Evolutionary conservation across 2,113 vertebrate genomes (phyloP), one percentile per base, ranked within the genome.

Genomic region (Psilopogon haemacephalus): DNA sequence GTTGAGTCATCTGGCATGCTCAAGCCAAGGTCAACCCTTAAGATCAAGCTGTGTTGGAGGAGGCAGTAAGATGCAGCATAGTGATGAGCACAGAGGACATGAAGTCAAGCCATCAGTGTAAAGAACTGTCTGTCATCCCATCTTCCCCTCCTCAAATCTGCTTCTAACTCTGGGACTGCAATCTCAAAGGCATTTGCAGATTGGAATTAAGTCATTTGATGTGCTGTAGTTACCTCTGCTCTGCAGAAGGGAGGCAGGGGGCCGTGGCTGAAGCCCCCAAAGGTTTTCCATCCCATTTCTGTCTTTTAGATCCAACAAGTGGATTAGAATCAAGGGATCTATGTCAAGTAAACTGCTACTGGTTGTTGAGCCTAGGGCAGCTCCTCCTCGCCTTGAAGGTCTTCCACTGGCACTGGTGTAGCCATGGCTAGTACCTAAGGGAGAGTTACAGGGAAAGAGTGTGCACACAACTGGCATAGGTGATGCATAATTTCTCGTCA

Each of bases 311-410:
- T 99, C 99, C 97, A 99, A 91, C 83, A 99, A 96, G 95, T 99
- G 99, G 94, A 99, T 99, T 90, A 99, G 97, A 91, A 99, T 98
- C 76, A 99, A 98, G 3, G 99, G 99, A 96, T 99, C 99, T 24
- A 99, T 98, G 46, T 99, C 99, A 87, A 99, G 97, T 37, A 99
- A 97, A 77, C 98, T 98, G 97, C 94, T 98, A 80, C 97, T 97
- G 89, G 97, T 91, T 16, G 97, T 80, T 35, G 98, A 97, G 60
- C 98, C 97, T 8, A 98, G 93, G 32, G 88, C 93, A 15, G 92
- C 96, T 28, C 97, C 97, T n/a, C 98, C 92, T 3, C 97, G 89
- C 71, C 97, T 93, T 11, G 97, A 96, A 38, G 98, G 74, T 59
- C 98, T 98, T 63, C 96, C 77, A 16, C 97, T 92, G 19, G 97